phyloP scores from a whole-genome alignment of 2,888 invertebrate species.

The Encarsia formosa region DNA sequence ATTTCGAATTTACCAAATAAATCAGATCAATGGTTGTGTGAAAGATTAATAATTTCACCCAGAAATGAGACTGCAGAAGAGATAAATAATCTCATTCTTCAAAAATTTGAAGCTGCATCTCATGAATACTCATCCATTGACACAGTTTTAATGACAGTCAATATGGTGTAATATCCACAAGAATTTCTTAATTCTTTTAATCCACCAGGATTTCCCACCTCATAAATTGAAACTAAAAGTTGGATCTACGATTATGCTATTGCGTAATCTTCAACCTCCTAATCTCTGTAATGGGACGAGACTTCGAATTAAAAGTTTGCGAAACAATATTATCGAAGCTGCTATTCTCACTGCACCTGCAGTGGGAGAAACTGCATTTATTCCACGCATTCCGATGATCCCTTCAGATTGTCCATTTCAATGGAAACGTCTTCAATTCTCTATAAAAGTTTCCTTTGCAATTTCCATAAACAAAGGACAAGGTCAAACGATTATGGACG shows the following conservation, averaged over 20 bases:
- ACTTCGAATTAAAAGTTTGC: slow-evolving; percentile 31
- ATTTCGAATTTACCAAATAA: background rate
- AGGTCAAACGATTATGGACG: slow-evolving; percentile 41
- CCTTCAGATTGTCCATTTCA: slow-evolving; percentile 25
- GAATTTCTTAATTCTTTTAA: too few relatives aligned
- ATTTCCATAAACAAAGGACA: slow-evolving; percentile 45
- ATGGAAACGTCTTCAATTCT: slow-evolving; percentile 37
- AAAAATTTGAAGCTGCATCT: background rate
- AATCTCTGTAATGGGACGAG: slow-evolving; percentile 28
- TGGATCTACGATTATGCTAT: too few relatives aligned
- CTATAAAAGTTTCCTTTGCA: slow-evolving; percentile 37
- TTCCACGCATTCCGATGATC: slow-evolving; percentile 29
- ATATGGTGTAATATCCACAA: too few relatives aligned
- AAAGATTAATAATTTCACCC: background rate
- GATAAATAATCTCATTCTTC: background rate
- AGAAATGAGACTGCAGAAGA: background rate
- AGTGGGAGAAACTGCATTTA: slow-evolving; percentile 20
- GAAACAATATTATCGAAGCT: too few relatives aligned
- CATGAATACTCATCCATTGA: background rate
- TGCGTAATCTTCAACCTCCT: too few relatives aligned
- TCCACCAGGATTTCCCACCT: too few relatives aligned
- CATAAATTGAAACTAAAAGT: too few relatives aligned
- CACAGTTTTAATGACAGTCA: background rate
- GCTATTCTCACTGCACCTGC: slow-evolving; percentile 33
- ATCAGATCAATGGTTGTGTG: background rate